Evolutionary conservation across 2,797 vertebrate genomes (phyloP).

Genomic region (Crocodylus rhombifer): DNA sequence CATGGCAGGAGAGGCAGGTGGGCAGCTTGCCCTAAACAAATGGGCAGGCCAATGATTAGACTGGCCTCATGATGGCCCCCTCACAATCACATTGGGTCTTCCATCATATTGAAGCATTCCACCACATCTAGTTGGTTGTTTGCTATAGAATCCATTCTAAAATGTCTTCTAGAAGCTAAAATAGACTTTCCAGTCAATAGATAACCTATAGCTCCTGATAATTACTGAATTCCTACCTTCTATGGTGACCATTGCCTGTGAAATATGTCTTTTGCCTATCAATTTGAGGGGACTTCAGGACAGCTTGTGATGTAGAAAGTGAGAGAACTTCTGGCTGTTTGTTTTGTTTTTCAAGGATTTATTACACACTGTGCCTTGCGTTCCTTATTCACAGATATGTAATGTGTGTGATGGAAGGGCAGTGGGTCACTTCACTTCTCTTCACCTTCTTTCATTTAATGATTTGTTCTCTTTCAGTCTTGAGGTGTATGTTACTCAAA

Average conservation of each 20-base stretch:
- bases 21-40: no score
- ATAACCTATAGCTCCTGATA: neutral
- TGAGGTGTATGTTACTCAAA: neutral
- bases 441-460: neutral
- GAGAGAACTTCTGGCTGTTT: neutral
- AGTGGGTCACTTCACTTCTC: neutral
- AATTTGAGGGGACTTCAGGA: neutral
- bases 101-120: neutral
- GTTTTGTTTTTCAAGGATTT: neutral
- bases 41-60: no score
- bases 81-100: neutral
- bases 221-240: neutral
- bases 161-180: neutral
- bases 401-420: neutral
- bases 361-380: neutral
- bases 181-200: neutral
- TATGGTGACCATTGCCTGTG: neutral
- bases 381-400: neutral
- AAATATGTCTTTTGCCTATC: neutral
- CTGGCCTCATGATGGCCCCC: no score
- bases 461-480: neutral
- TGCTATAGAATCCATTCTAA: neutral
- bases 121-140: neutral
- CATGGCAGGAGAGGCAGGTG: no score
- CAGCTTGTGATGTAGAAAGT: neutral